phyloP scores from a whole-genome alignment of 2,113 vertebrate genomes.

The Pyxicephalus adspersus region DNA sequence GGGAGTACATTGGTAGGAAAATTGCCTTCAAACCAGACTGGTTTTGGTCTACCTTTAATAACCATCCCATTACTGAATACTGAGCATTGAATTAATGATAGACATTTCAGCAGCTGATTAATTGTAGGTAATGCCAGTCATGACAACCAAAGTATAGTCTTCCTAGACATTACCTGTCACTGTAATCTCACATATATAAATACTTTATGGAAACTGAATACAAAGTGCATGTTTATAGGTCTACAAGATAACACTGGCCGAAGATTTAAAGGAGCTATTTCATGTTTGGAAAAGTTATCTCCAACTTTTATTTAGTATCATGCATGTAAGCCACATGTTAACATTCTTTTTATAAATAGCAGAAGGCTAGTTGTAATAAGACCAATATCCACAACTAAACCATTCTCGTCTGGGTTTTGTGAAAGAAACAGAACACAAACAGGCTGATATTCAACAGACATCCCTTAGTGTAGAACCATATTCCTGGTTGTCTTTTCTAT shows the following conservation, averaged over 20 bases:
- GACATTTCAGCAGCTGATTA: constrained; percentile 16
- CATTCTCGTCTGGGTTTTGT: too few species aligned
- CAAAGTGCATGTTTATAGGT: constrained; percentile 22
- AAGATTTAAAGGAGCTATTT: not conserved
- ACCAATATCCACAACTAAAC: too few species aligned
- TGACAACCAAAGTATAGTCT: constrained; percentile 9
- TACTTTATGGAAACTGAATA: constrained; percentile 15
- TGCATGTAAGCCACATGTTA: too few species aligned
- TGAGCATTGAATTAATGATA: constrained; percentile 34
- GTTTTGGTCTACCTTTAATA: constrained; percentile 42
- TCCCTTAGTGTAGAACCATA: too few species aligned
- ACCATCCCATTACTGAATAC: constrained; percentile 21
- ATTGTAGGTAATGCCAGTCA: constrained; percentile 31
- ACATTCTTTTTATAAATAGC: too few species aligned
- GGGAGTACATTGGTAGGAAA: constrained; percentile 32
- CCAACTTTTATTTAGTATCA: too few species aligned
- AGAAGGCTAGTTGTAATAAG: too few species aligned
- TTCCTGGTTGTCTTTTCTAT: too few species aligned
- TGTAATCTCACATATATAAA: constrained; percentile 20
- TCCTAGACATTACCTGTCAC: constrained; percentile 31
- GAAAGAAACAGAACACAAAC: too few species aligned
- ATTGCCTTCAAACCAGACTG: constrained; percentile 43
- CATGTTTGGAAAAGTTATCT: too few species aligned
- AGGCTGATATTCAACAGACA: too few species aligned
- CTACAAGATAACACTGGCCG: not conserved